Base-by-base conservation (phyloP, 2,888 invertebrate genomes). In the Ligdia adustata region DNA sequence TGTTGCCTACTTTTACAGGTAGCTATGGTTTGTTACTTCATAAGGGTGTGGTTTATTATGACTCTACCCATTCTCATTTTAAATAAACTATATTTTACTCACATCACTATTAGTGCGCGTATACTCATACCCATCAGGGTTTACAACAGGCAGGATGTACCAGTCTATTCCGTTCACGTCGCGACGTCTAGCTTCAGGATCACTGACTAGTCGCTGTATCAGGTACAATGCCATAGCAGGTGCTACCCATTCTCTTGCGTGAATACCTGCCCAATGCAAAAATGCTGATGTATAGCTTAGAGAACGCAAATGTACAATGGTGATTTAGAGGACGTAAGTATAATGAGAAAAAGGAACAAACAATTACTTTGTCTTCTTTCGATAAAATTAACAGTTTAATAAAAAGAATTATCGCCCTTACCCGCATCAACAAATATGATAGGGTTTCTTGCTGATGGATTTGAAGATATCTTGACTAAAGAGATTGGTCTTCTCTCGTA, bases 121-220 rank as follows among this genome's bases (percentile, higher is more conserved):
- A 72, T 79, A 94, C 62, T 92, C 93, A 60, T 95, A 95, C 0
- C 95, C 95, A 68, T 95, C 95, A 4, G 95, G 94, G 73, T 95
- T 95, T 55, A 93, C 84, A 6, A 93, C 79, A 0, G 95, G 95
- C 6, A 95, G 70, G 43, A 93, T 91, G 69, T 91, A 92, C 93
- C 94, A 95, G 72, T 95, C 94, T 11, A 94, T 90, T 9, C 91
- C 88, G 15, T 91, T 77, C 16, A 94, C 80, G 9, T 82, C 87
- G 31, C 86, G 73, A 14, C 91, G 69, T 16, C 62, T 54, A 0
- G 78, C 69, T 0, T 67, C 61, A n/a, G 76, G 69, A 53, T 82
- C 79, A 32, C 55, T 72, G 9, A 88, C 79, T 55, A 93, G 70
- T 38, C 92, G 88, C 48, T 91, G 79, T 52, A 93, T 91, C 38